Percentiles rank a stretch among this genome's conserved stretches.
Evolutionary conservation across 35 echinoderm and acorn worm species (phyloP).

Genomic region (Heliocidaris tuberculata): DNA sequence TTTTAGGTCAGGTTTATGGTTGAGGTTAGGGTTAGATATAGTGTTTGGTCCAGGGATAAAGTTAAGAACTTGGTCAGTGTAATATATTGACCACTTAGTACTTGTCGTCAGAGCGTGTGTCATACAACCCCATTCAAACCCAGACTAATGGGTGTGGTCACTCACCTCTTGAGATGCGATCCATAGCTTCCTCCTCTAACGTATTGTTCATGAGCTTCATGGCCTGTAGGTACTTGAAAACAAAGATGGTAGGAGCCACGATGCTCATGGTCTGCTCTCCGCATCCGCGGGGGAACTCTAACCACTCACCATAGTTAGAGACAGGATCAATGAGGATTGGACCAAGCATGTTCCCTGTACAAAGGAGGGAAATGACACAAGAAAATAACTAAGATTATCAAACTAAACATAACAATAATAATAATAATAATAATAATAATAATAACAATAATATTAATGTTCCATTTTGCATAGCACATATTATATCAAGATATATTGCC

Average conservation of each 20-base stretch:
- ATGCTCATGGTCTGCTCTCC: constrained; percentile 91
- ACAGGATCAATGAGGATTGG: constrained; percentile 64
- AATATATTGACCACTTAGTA: too few relatives aligned
- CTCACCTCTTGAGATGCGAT: constrained; percentile 11
- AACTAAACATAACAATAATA: background rate
- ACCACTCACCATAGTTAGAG: constrained; percentile 63
- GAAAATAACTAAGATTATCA: background rate
- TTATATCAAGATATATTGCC: too few relatives aligned
- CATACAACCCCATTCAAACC: too few relatives aligned
- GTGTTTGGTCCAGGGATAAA: too few relatives aligned
- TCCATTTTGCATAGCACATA: too few relatives aligned
- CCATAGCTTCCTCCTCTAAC: background rate
- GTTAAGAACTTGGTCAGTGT: too few relatives aligned
- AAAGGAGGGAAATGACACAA: background rate
- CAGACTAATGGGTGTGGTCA: background rate
- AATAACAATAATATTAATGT: too few relatives aligned
- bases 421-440: background rate
- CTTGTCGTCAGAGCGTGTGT: too few relatives aligned
- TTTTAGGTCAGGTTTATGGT: too few relatives aligned
- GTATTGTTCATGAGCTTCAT: constrained; percentile 26
- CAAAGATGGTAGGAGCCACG: constrained; percentile 80
- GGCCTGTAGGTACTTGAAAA: constrained; percentile 69
- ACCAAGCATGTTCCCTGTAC: constrained; percentile 74
- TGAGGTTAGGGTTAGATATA: too few relatives aligned
- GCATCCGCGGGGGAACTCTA: constrained; percentile 71